Evolutionary conservation across 2,888 invertebrate species (phyloP), one percentile per base, ranked within the genome.

Genomic region (Polylopha cassiicola): DNA sequence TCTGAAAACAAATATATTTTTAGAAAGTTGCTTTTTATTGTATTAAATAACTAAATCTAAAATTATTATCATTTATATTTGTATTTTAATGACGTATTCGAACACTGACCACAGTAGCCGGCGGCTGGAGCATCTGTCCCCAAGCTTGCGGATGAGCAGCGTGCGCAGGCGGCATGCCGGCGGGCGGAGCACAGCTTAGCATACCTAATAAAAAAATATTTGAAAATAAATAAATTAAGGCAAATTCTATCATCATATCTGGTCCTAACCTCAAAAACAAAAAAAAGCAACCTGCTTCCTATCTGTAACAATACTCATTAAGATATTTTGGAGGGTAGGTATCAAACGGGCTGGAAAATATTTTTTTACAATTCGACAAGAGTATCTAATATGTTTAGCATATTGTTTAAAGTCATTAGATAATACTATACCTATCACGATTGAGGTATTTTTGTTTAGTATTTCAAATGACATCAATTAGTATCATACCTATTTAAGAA

Each of bases 151-250:
- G 61, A 48, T 75, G 82, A 2, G 71, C 30, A 30, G 73, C 51
- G 44, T 69, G 76, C 46, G 75, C 71, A 51, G 82, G 73, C 66
- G 80, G 71, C 84, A 84, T 80, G 65, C 77, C 78, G 59, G 81
- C 76, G 61, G 81, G 76, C 43, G 79, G 61, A 4, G 82, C 82
- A 51, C 84, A 84, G 46, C 79, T 82, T 52, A 85, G 63, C 84
- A 84, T 85, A 55, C 64, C 81, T 82, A 59, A 8, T 30, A 46
- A 48, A 53, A 47, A 51, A 51, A 47, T 15, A 36, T 36, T 24
- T 5, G 8, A 16, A 36, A 32, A 27, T 39, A 3, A 41, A 21
- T 30, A n/a, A 36, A 24, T 10, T 3, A 14, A 6, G 41, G 21
- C 26, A 43, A 21, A 28, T 23, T 32, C 32, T 32, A 13, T 20